Base-by-base conservation (phyloP, 1,140 invertebrate species). In the Philotrypesis tridentata region DNA sequence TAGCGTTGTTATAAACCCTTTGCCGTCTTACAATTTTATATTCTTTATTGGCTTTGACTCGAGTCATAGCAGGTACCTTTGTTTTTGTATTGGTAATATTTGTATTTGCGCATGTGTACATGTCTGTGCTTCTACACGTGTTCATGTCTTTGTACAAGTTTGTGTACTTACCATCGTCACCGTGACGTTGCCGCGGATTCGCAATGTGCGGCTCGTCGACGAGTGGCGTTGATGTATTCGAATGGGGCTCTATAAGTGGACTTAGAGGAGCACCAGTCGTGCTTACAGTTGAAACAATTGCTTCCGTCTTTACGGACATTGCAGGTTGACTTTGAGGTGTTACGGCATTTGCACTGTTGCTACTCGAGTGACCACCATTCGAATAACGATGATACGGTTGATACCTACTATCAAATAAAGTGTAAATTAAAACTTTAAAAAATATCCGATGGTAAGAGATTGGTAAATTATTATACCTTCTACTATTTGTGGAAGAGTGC, bases 201-300 rank as follows among this genome's bases (percentile, higher is more conserved):
- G 87, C 88, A 84, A 91, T 87, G 40, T 90, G 93, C 17, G 92
- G 90, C 84, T 95, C 94, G 83, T 94, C 94, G 31, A 93, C 93
- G 73, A 94, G 87, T 31, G 94, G 93, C 33, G 94, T 94, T 79
- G 94, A 94, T 0, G 93, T 93, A 87, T 93, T 93, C 27, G 93
- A 94, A 89, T 94, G 94, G 6, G 93, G 92, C 85, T 95, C 94
- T 31, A 89, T 87, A 9, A 89, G 85, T 27, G 91, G 91, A 85
- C 91, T 92, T 7, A 91, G 72, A 12, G 91, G 90, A n/a, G 90
- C 89, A 33, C 90, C 90, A n/a, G 88, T 90, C n/a, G 90, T 91
- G 78, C 89, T 91, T 37, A 91, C 90, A 2, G 91, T 89, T 6
- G 91, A 90, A 9, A 89, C 86, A n/a, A 87, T 86, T 31, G 88